phyloP scores from a whole-genome alignment of 2,797 vertebrate species.

The Poliocrania exsul region DNA sequence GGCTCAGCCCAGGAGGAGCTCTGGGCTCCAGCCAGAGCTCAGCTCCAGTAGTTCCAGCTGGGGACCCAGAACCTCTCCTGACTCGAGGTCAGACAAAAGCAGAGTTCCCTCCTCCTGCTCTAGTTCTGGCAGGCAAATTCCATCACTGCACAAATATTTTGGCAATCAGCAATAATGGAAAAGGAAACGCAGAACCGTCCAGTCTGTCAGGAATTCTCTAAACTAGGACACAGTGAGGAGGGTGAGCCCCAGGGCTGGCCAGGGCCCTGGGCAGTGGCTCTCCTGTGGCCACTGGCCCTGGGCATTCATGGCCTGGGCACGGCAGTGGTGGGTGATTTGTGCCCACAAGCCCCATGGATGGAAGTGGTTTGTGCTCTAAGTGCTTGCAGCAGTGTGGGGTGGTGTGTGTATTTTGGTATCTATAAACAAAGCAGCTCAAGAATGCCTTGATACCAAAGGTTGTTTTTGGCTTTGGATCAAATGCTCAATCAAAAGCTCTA shows the following conservation, averaged over 20 bases:
- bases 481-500: not conserved
- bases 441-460: constrained; percentile 70
- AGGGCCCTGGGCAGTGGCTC: not conserved
- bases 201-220: constrained; percentile 4
- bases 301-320: not conserved
- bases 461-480: constrained; percentile 61
- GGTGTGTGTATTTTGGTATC: constrained; percentile 66
- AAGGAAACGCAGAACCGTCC: constrained; percentile 43
- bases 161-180: constrained; percentile 48
- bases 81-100: constrained; percentile 35
- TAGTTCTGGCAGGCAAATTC: constrained; percentile 64
- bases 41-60: not conserved
- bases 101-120: constrained; percentile 59
- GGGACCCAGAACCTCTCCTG: constrained; percentile 29
- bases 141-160: constrained; percentile 67
- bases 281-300: not conserved
- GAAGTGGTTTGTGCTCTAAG: constrained; percentile 16
- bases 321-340: not conserved
- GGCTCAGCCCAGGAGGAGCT: not conserved
- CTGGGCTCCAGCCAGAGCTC: constrained; percentile 18
- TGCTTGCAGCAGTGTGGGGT: constrained; percentile 44
- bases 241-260: not conserved
- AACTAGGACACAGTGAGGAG: not conserved
- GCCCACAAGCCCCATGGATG: not conserved
- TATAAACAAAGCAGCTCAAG: constrained; percentile 70